These are phyloP conservation scores for Drosophila kanekoi DNA, from an alignment of 2,888 invertebrate species.

Conservation along the genomic window DNA sequence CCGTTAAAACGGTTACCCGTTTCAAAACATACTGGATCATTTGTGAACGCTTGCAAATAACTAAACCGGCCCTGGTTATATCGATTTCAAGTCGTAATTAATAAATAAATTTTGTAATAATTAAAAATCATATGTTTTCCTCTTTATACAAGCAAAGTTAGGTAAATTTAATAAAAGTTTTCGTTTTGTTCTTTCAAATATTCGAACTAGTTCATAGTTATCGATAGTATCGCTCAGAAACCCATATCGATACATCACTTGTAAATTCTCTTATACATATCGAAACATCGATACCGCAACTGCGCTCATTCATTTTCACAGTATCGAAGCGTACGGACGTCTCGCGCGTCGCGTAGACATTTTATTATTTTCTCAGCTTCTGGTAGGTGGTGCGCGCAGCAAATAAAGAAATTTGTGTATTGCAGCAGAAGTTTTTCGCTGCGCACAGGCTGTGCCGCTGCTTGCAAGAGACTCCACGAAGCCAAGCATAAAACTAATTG, in stretches of 20 bases:
- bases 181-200: not conserved
- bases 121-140: too few species aligned
- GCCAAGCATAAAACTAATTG: constrained; percentile 18
- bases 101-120: too few species aligned
- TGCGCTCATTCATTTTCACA: constrained; percentile 51
- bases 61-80: too few species aligned
- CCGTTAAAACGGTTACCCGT: not conserved
- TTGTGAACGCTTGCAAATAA: not conserved
- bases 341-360: constrained; percentile 64
- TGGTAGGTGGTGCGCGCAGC: constrained; percentile 65
- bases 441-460: constrained; percentile 60
- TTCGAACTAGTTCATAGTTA: constrained; percentile 9
- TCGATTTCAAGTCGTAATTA: too few species aligned
- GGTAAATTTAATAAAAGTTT: too few species aligned
- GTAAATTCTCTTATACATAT: not conserved
- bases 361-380: constrained; percentile 72
- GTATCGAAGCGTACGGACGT: constrained; percentile 63
- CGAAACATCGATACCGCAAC: constrained; percentile 24
- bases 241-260: constrained; percentile 5
- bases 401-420: constrained; percentile 69
- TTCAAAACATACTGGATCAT: not conserved
- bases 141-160: too few species aligned
- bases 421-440: constrained; percentile 74
- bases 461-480: constrained; percentile 32
- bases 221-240: constrained; percentile 22